Evolutionary conservation across 2,113 vertebrate genomes (phyloP).

Genomic region (Nansenia antarctica): DNA sequence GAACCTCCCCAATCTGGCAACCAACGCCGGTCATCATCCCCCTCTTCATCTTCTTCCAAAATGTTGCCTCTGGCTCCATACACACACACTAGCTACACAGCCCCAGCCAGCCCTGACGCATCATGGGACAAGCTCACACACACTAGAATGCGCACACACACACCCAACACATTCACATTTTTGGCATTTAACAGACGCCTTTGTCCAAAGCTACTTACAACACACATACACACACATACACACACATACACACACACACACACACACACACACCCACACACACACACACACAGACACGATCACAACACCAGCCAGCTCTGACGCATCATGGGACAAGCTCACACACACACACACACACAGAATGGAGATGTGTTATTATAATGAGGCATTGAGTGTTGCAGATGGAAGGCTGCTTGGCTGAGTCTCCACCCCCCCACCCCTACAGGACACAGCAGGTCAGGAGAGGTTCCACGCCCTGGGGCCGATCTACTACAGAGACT

Average conservation of each 20-base stretch:
- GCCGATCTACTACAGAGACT: conserved; percentile 99
- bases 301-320: no score
- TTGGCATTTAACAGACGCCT: no score
- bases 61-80: background rate
- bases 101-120: no score
- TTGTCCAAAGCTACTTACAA: no score
- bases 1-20: no score
- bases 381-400: background rate
- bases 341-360: background rate
- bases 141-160: background rate
- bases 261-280: background rate
- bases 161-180: background rate
- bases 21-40: background rate
- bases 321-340: background rate
- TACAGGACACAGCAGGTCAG: conserved; percentile 96
- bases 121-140: background rate
- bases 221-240: no score
- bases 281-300: background rate
- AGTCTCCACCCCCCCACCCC: background rate
- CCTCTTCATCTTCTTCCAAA: background rate
- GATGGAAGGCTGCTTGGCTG: background rate
- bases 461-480: conserved; percentile 97
- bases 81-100: background rate
- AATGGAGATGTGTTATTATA: background rate
- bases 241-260: no score